Percentiles rank a stretch among this genome's conserved stretches.
phyloP scores from a whole-genome alignment of 2,888 invertebrate genomes.

The Amaurobius ferox region DNA sequence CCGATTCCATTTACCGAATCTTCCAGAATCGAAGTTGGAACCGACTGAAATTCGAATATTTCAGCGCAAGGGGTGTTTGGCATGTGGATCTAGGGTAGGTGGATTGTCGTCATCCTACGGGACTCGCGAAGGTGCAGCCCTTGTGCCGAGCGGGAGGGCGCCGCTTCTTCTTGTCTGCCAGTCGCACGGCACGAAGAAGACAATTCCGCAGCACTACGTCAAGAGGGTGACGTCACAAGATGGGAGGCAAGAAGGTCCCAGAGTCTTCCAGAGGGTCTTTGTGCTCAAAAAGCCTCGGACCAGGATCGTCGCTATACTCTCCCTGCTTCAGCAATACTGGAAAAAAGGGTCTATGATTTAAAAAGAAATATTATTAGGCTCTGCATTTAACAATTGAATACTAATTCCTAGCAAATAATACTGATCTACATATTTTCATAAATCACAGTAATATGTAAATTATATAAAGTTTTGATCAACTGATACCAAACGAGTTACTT shows the following conservation, averaged over 20 bases:
- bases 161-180: background rate
- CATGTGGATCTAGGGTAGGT: background rate
- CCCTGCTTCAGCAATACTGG: constrained; percentile 65
- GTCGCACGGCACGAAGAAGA: constrained; percentile 6
- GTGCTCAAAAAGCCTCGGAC: constrained; percentile 54
- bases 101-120: constrained; percentile 21
- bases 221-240: constrained; percentile 79
- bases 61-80: background rate
- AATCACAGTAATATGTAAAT: no score
- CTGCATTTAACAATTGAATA: no score
- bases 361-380: no score
- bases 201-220: constrained; percentile 22
- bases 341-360: no score
- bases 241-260: constrained; percentile 82
- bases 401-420: no score
- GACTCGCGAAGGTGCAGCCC: background rate
- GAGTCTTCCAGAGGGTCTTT: constrained; percentile 81
- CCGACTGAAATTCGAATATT: background rate
- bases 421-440: no score
- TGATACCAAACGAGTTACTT: no score
- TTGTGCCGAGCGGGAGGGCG: background rate
- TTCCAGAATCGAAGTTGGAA: background rate
- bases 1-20: background rate
- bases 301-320: constrained; percentile 60
- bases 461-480: no score